These are phyloP conservation scores for Orycteropus afer DNA, from an alignment of 2,113 vertebrate genomes.

Conservation along the genomic window DNA sequence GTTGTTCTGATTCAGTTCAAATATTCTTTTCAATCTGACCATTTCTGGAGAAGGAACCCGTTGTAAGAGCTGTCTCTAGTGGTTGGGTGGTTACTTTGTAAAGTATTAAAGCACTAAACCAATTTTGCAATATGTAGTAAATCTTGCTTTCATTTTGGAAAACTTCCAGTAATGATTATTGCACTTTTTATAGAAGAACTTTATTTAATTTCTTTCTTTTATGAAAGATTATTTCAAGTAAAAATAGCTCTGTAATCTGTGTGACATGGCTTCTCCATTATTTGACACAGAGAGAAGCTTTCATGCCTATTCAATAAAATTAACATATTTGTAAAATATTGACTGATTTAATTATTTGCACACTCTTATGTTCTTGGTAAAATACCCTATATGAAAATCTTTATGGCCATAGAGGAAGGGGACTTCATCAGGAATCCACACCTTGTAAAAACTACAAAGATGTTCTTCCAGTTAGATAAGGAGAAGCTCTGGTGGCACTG, in stretches of 20 bases:
- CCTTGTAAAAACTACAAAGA: neutral
- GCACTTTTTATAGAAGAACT: constrained; percentile 88
- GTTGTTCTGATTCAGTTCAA: constrained; percentile 72
- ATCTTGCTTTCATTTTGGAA: constrained; percentile 87
- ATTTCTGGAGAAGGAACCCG: constrained; percentile 78
- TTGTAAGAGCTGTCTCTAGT: constrained; percentile 83
- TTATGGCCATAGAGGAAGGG: neutral
- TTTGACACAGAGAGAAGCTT: constrained; percentile 85
- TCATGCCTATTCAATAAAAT: constrained; percentile 87
- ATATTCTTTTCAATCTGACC: constrained; percentile 80
- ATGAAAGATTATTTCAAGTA: constrained; percentile 87
- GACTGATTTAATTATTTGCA: constrained; percentile 64
- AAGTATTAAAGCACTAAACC: constrained; percentile 86
- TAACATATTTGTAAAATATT: constrained; percentile 85
- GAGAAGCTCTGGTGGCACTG: too few species aligned
- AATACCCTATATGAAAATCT: neutral
- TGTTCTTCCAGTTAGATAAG: neutral
- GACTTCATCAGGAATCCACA: neutral
- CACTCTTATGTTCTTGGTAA: neutral
- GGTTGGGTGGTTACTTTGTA: constrained; percentile 84
- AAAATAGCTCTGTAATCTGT: constrained; percentile 86
- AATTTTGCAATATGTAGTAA: constrained; percentile 87
- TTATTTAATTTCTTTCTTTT: constrained; percentile 89
- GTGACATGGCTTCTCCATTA: constrained; percentile 84
- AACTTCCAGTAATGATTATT: constrained; percentile 85